These are phyloP conservation scores for Crotalus helleri DNA, from an alignment of 2,113 vertebrate species.

Conservation along the genomic window DNA sequence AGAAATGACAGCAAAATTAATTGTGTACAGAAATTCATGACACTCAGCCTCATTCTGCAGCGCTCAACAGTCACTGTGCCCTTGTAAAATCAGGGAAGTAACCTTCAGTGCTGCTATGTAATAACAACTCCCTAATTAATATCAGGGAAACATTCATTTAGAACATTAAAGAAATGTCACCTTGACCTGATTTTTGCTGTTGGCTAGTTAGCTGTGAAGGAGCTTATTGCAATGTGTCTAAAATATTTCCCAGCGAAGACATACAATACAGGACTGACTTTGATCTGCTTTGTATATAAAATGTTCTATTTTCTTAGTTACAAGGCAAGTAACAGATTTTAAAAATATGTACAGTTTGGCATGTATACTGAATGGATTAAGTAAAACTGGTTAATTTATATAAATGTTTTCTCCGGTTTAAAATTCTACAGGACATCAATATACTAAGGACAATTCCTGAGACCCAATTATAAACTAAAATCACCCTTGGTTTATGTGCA, in stretches of 20 bases:
- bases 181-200: constrained; percentile 35
- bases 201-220: constrained; percentile 47
- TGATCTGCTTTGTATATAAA: constrained; percentile 44
- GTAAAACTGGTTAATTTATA: constrained; percentile 18
- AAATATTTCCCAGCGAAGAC: constrained; percentile 57
- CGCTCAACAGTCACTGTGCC: not conserved
- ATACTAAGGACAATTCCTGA: not conserved
- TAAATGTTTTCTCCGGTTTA: not conserved
- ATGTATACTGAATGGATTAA: not conserved
- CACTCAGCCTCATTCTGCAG: not conserved
- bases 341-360: constrained; percentile 28
- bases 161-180: constrained; percentile 36
- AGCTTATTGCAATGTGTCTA: constrained; percentile 49
- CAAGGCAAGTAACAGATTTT: constrained; percentile 26
- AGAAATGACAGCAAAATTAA: constrained; percentile 13
- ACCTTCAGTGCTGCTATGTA: constrained; percentile 15
- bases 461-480: not conserved
- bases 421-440: not conserved
- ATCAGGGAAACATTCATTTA: constrained; percentile 38
- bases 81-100: constrained; percentile 30
- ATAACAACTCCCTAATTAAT: constrained; percentile 42
- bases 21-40: constrained; percentile 58
- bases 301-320: not conserved
- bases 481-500: not conserved
- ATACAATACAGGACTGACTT: constrained; percentile 44